Conservation (phyloP, 2,888 invertebrate species). For the Platerodrilus igneus region DNA sequence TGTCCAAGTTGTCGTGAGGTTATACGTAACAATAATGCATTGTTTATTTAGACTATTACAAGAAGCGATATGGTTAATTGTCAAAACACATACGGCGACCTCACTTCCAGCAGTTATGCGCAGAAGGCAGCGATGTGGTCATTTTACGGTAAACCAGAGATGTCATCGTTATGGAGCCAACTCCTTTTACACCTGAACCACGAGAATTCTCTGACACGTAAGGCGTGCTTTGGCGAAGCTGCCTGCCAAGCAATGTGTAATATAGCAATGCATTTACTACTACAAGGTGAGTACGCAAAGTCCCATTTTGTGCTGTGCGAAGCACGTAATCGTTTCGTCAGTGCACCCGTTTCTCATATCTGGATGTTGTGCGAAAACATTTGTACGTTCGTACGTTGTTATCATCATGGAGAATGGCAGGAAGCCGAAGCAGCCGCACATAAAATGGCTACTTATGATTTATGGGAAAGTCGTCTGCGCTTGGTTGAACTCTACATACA, state of each 20-base stretch:
- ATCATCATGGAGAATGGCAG: constrained; percentile 60
- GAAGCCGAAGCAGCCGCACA: constrained; percentile 65
- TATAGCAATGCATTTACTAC: constrained; percentile 55
- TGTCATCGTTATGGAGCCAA: constrained; percentile 77
- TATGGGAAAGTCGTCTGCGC: constrained; percentile 61
- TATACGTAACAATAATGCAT: no score
- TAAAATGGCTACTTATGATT: constrained; percentile 62
- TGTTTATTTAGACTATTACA: constrained; percentile 63
- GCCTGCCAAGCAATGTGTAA: constrained; percentile 67
- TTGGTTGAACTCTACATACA: constrained; percentile 55
- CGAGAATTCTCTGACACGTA: constrained; percentile 49
- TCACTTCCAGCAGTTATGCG: constrained; percentile 74
- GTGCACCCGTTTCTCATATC: constrained; percentile 56
- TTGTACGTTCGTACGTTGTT: constrained; percentile 42
- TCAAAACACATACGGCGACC: constrained; percentile 75
- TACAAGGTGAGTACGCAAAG: constrained; percentile 54
- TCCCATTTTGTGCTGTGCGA: constrained; percentile 57
- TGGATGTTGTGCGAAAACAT: constrained; percentile 67
- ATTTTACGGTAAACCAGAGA: constrained; percentile 81
- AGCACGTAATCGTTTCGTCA: constrained; percentile 61
- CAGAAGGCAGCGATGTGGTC: constrained; percentile 84
- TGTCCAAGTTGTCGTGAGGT: no score
- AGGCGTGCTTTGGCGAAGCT: constrained; percentile 51
- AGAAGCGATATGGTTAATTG: constrained; percentile 84
- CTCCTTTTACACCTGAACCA: constrained; percentile 70